These are phyloP conservation scores for Tupiocoris notatus DNA, from an alignment of 2,888 invertebrate species.

Conservation along the genomic window DNA sequence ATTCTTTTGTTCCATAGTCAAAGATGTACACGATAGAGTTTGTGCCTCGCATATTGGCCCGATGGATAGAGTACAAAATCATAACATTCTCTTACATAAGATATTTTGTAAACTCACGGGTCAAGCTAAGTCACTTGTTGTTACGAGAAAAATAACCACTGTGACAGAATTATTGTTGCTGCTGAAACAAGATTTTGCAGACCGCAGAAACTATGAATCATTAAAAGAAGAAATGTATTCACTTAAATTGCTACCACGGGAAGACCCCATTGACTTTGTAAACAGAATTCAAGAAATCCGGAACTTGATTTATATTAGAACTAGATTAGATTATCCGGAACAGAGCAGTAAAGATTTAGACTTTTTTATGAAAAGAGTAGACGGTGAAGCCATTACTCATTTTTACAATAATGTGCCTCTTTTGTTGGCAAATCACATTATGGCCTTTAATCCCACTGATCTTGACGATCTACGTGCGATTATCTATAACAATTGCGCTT, in stretches of 20 bases:
- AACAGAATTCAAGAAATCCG: background rate
- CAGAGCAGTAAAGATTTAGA: too few species aligned
- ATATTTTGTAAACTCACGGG: too few species aligned
- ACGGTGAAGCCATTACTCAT: background rate
- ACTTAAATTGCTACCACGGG: background rate
- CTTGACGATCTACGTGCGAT: background rate
- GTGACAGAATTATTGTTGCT: too few species aligned
- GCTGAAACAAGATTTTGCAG: background rate
- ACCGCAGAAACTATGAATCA: background rate
- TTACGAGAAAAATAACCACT: too few species aligned
- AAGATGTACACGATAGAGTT: too few species aligned
- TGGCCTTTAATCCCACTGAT: background rate
- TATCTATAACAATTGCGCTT: background rate
- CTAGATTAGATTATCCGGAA: too few species aligned
- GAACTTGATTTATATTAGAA: too few species aligned
- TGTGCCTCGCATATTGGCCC: too few species aligned
- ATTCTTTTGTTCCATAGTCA: too few species aligned
- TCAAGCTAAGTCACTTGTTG: too few species aligned
- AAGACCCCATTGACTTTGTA: conserved; percentile 1
- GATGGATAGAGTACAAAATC: too few species aligned
- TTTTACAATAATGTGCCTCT: conserved; percentile 8
- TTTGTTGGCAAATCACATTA: background rate
- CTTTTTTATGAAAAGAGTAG: background rate
- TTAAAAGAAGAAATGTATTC: background rate
- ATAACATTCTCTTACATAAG: too few species aligned